A percentile compares a stretch with the other conserved stretches of the same genome.
Evolutionary conservation across 2,888 invertebrate genomes (phyloP).

Genomic region (Marasmarcha lunaedactyla): DNA sequence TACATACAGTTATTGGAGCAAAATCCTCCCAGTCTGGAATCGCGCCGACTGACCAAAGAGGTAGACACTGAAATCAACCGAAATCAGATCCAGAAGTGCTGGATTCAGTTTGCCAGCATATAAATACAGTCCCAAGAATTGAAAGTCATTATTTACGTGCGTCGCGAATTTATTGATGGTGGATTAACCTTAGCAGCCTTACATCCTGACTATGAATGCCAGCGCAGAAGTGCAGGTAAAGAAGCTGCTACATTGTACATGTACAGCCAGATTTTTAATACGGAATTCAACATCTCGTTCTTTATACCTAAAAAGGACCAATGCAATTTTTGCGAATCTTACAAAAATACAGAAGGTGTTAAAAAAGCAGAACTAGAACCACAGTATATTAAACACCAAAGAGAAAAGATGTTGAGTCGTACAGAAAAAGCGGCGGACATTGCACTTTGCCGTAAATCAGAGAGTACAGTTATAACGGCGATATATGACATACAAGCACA

Average conservation of each 20-base stretch:
- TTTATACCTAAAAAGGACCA: slow-evolving; percentile 5
- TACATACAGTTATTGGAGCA: slow-evolving; percentile 6
- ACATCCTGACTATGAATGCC: slow-evolving; percentile 9
- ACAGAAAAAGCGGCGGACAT: slow-evolving; percentile 11
- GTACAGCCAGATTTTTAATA: background rate
- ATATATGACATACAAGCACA: slow-evolving; percentile 11
- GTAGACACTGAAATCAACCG: slow-evolving; percentile 10
- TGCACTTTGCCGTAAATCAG: background rate
- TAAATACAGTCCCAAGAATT: slow-evolving; percentile 13
- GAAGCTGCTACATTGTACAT: background rate
- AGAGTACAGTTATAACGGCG: no score
- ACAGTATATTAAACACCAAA: slow-evolving; percentile 4
- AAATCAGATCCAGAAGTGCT: slow-evolving; percentile 7
- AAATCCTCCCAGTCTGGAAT: slow-evolving; percentile 5
- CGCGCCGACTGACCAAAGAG: slow-evolving; percentile 8
- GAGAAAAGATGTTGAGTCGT: slow-evolving; percentile 9
- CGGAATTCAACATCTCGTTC: slow-evolving; percentile 5
- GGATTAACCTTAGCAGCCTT: slow-evolving; percentile 12
- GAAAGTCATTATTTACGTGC: slow-evolving; percentile 12
- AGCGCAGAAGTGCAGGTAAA: slow-evolving; percentile 3
- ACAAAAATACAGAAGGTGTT: slow-evolving; percentile 3
- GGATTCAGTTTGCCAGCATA: slow-evolving; percentile 11
- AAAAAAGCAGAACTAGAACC: background rate
- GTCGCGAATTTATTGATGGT: slow-evolving; percentile 13
- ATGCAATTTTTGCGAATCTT: slow-evolving; percentile 5